A percentile compares a stretch with the other conserved stretches of the same genome.
Evolutionary conservation across 2,888 invertebrate genomes (phyloP).

Genomic region (Drosophila putrida): DNA sequence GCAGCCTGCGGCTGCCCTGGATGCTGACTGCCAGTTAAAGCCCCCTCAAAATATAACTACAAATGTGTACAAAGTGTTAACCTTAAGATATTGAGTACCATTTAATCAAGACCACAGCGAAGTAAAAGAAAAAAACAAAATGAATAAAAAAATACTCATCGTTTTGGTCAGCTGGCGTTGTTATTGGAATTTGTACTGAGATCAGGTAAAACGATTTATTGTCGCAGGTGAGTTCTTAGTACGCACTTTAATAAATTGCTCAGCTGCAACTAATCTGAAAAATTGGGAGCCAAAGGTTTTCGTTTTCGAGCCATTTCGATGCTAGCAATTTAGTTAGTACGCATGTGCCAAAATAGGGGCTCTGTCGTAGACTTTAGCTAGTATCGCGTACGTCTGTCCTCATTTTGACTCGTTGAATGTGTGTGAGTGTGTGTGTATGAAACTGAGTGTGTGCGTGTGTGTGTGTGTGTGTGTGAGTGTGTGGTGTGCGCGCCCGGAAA

Average conservation of each 20-base stretch:
- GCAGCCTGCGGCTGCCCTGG: slow-evolving; percentile 49
- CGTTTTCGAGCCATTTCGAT: slow-evolving; percentile 22
- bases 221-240: slow-evolving; percentile 53
- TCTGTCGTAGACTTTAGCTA: slow-evolving; percentile 12
- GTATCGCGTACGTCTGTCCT: slow-evolving; percentile 60
- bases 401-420: slow-evolving; percentile 66
- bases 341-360: slow-evolving; percentile 67
- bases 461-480: slow-evolving; percentile 6
- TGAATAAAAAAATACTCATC: not conserved
- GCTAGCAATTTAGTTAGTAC: slow-evolving; percentile 45
- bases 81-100: slow-evolving; percentile 5
- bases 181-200: slow-evolving; percentile 3
- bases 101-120: not conserved
- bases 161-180: slow-evolving; percentile 3
- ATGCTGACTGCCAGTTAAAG: slow-evolving; percentile 24
- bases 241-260: slow-evolving; percentile 44
- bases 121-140: not conserved
- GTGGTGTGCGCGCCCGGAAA: slow-evolving; percentile 62
- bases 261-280: slow-evolving; percentile 24
- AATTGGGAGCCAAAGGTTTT: slow-evolving; percentile 30
- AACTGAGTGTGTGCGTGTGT: slow-evolving; percentile 6
- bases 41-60: slow-evolving; percentile 6
- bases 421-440: slow-evolving; percentile 11
- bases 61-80: slow-evolving; percentile 36
- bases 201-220: slow-evolving; percentile 25